These are phyloP conservation scores for Drosophila virilis DNA, from an alignment of 1,140 invertebrate genomes.

Conservation along the genomic window DNA sequence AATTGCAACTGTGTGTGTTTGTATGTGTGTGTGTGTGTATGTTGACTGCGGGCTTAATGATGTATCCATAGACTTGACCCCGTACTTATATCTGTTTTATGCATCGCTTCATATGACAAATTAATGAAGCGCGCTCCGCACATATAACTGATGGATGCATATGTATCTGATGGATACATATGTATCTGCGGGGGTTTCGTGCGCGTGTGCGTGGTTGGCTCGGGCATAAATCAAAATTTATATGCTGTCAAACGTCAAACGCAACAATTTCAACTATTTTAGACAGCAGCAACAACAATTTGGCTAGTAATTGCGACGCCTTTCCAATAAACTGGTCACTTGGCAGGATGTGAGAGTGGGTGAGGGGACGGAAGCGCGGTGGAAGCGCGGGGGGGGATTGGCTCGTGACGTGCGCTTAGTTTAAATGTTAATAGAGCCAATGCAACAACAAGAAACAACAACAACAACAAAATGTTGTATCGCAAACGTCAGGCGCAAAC, in stretches of 20 bases:
- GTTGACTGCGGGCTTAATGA: slow-evolving; percentile 44
- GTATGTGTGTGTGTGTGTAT: slow-evolving; percentile 22
- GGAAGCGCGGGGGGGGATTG: neutral
- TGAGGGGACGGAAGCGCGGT: too few species aligned
- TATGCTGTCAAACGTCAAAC: slow-evolving; percentile 61
- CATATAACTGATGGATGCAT: slow-evolving; percentile 41
- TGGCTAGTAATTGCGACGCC: slow-evolving; percentile 57
- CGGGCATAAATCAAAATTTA: slow-evolving; percentile 73
- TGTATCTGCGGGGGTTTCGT: neutral
- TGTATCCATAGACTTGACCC: slow-evolving; percentile 34
- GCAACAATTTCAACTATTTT: slow-evolving; percentile 62
- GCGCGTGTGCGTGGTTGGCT: neutral
- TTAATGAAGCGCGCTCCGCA: slow-evolving; percentile 64
- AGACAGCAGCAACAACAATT: slow-evolving; percentile 44
- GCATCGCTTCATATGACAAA: slow-evolving; percentile 75
- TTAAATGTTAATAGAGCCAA: slow-evolving; percentile 66
- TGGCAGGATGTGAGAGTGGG: too few species aligned
- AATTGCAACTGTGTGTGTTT: slow-evolving; percentile 29
- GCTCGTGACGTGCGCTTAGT: slow-evolving; percentile 31
- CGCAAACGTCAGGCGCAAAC: slow-evolving; percentile 71
- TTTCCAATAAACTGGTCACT: neutral
- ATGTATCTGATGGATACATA: slow-evolving; percentile 6
- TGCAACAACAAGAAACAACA: slow-evolving; percentile 33
- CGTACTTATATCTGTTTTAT: slow-evolving; percentile 48
- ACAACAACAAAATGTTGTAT: slow-evolving; percentile 36